A percentile compares a stretch with the other conserved stretches of the same genome.
phyloP scores from a whole-genome alignment of 2,888 invertebrate species.

The Melolontha melolontha region DNA sequence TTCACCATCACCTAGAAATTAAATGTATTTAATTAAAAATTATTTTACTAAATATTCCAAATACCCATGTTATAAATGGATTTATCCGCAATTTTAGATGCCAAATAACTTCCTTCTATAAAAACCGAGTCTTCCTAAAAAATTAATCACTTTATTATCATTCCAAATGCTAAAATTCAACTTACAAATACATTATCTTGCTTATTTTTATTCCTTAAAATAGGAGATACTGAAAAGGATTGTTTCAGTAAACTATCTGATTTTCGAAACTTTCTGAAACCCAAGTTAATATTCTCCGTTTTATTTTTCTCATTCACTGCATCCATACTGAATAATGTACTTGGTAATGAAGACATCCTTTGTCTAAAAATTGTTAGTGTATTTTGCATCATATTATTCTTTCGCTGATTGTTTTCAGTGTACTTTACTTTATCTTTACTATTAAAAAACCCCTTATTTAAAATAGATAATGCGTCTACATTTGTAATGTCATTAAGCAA shows the following conservation, averaged over 20 bases:
- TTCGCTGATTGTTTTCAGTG: background rate
- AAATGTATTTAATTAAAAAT: background rate
- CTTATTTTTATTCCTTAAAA: background rate
- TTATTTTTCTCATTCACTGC: background rate
- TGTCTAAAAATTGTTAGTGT: background rate
- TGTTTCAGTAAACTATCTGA: constrained; percentile 18
- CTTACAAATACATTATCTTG: constrained; percentile 33
- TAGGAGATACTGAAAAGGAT: constrained; percentile 13
- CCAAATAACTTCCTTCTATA: constrained; percentile 44
- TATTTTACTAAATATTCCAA: background rate
- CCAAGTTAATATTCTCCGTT: background rate
- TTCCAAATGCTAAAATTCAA: background rate
- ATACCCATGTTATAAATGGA: constrained; percentile 29
- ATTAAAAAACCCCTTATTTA: constrained; percentile 19
- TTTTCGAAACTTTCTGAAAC: constrained; percentile 18
- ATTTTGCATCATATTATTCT: background rate
- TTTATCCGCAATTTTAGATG: constrained; percentile 44
- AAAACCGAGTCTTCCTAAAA: constrained; percentile 46
- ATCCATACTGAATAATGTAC: background rate
- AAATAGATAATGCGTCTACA: background rate
- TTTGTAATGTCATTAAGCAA: constrained; percentile 3
- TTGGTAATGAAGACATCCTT: constrained; percentile 8
- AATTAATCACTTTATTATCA: background rate
- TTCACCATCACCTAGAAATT: constrained; percentile 44
- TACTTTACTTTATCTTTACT: background rate